Evolutionary conservation across 2,797 vertebrate species (phyloP), one percentile per base, ranked within the genome.

Genomic region (Anableps anableps): DNA sequence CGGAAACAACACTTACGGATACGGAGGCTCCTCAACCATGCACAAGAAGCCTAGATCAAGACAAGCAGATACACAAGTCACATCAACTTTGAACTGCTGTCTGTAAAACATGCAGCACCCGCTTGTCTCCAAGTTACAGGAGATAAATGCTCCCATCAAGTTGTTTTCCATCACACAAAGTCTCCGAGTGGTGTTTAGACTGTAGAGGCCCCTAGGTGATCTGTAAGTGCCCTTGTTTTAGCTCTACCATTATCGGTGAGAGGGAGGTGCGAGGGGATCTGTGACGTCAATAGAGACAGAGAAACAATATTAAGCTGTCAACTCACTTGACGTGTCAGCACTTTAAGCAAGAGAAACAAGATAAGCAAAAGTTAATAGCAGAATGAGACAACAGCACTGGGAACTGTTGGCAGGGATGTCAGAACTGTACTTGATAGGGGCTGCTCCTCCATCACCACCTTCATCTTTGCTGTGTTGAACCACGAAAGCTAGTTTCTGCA

Each of bases 401-500:
- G 17, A 16, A 41, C 2, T 10, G 43, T 58, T 26, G 74, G 0
- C 83, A 17, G 19, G 50, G 29, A 50, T 13, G 55, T 47, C 7
- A 43, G 7, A 14, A 79, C 70, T 50, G 36, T 93, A 96, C 95
- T 89, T 95, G 50, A 91, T 88, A 1, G 88, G 79, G 1, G 85
- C 87, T 0, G 72, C 45, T 78, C 64, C 88, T 38, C 9, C 55
- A 29, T 89, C 75, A 8, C 7, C 43, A 26, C 79, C 55, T 2
- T 91, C 91, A 4, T 90, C 81, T 80, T 84, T 89, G 74, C 14
- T 72, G 29, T 91, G 91, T 51, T 95, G 92, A 80, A 96, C 94
- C 91, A 96, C 95, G 83, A 91, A 84, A 58, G 94, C 90, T 0
- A 96, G 89, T 83, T 95, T 96, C 91, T 96, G 94, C 79, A 96